Percentiles rank a stretch among this genome's conserved stretches.
These are phyloP conservation scores for Lasaia peninsularis DNA, from an alignment of 1,140 invertebrate genomes.

Conservation along the genomic window DNA sequence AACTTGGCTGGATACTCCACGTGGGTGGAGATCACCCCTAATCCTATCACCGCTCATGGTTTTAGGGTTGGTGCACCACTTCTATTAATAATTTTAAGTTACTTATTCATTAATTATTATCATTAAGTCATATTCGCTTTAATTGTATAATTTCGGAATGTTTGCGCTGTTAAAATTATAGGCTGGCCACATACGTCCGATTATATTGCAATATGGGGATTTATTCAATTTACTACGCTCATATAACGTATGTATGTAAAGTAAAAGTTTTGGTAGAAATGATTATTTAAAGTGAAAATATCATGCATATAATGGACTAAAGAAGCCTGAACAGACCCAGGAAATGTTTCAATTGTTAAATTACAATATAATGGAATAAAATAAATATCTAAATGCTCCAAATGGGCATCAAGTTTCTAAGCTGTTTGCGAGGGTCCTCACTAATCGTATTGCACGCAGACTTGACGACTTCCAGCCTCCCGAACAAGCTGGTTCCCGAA, in stretches of 20 bases:
- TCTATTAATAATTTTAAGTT: conserved; percentile 29
- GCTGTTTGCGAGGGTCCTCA: too few species aligned
- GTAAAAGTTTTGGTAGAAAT: too few species aligned
- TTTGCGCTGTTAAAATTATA: neutral
- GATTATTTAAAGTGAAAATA: too few species aligned
- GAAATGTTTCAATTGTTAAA: too few species aligned
- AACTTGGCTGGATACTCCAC: conserved; percentile 58
- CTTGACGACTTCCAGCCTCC: too few species aligned
- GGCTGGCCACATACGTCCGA: neutral
- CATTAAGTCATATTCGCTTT: conserved; percentile 11
- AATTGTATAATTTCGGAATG: neutral
- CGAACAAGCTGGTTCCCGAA: too few species aligned
- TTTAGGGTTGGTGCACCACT: conserved; percentile 29
- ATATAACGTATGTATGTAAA: neutral
- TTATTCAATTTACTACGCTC: neutral
- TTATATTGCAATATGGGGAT: neutral
- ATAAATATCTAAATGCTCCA: too few species aligned
- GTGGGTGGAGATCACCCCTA: conserved; percentile 39
- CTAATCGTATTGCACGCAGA: too few species aligned
- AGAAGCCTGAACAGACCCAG: too few species aligned
- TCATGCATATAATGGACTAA: too few species aligned
- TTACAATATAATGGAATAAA: too few species aligned
- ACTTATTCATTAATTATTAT: conserved; percentile 21
- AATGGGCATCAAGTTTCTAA: too few species aligned
- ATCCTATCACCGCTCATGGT: conserved; percentile 36